Evolutionary conservation across 2,113 vertebrate genomes (phyloP).

Genomic region (Nanorana parkeri): DNA sequence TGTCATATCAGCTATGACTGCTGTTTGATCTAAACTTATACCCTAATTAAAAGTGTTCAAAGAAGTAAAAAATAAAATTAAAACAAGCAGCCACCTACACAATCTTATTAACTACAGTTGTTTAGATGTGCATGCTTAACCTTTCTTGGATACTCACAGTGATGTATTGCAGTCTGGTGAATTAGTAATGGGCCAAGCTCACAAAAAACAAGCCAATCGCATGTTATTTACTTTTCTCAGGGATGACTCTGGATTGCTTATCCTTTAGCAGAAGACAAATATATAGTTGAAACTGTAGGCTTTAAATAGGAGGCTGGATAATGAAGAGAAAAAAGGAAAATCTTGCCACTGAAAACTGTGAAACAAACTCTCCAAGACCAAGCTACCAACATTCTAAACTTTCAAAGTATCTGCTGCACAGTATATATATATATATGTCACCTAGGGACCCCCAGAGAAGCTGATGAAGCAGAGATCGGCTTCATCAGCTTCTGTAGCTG

Average conservation of each 20-base stretch:
- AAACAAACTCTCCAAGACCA: too few species aligned
- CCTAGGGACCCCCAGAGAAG: too few species aligned
- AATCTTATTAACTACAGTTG: neutral
- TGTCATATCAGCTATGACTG: too few species aligned
- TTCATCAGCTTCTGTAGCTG: too few species aligned
- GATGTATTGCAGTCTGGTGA: constrained; percentile 23
- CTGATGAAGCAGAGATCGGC: too few species aligned
- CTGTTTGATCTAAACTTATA: too few species aligned
- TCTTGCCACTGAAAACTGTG: neutral
- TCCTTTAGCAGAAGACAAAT: constrained; percentile 12
- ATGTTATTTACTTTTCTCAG: constrained; percentile 38
- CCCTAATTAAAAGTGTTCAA: too few species aligned
- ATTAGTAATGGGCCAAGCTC: constrained; percentile 31
- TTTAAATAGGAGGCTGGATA: neutral
- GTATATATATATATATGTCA: too few species aligned
- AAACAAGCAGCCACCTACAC: neutral
- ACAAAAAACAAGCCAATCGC: constrained; percentile 7
- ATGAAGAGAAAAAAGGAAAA: neutral
- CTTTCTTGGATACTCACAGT: constrained; percentile 16
- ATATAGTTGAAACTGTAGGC: neutral
- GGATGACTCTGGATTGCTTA: constrained; percentile 5
- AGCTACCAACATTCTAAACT: too few species aligned
- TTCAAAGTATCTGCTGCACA: too few species aligned
- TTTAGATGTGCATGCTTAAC: constrained; percentile 30
- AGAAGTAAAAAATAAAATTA: too few species aligned